phyloP scores from a whole-genome alignment of 2,113 vertebrate genomes.

The Cyprinodon tularosa region DNA sequence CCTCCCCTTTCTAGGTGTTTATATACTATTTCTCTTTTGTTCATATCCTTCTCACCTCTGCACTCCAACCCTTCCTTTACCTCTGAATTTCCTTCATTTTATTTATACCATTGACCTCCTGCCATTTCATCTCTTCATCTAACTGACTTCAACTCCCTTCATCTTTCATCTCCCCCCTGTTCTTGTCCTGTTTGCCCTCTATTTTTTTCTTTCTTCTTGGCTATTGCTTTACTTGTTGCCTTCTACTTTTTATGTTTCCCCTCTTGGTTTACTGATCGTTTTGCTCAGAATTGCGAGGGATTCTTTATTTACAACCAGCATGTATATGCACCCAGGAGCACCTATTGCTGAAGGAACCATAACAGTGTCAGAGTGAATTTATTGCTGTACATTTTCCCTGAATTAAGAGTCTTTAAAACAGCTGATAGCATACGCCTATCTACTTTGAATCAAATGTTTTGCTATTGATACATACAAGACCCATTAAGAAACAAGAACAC shows the following conservation, averaged over 20 bases:
- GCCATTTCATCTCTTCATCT: slow-evolving; percentile 22
- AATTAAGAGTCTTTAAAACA: slow-evolving; percentile 63
- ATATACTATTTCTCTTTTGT: slow-evolving; percentile 33
- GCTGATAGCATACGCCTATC: slow-evolving; percentile 51
- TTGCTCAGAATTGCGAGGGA: slow-evolving; percentile 35
- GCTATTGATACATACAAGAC: slow-evolving; percentile 30
- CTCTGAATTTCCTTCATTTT: slow-evolving; percentile 22
- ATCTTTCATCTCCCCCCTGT: slow-evolving; percentile 30
- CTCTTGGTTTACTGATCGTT: slow-evolving; percentile 12
- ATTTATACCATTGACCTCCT: slow-evolving; percentile 21
- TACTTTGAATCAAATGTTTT: slow-evolving; percentile 50
- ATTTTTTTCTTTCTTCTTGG: slow-evolving; percentile 7
- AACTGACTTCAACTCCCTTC: slow-evolving; percentile 10
- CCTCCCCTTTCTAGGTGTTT: slow-evolving; percentile 28
- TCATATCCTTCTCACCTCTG: slow-evolving; percentile 24
- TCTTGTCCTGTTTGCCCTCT: slow-evolving; percentile 40
- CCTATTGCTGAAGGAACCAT: slow-evolving; percentile 31
- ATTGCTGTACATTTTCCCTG: slow-evolving; percentile 47
- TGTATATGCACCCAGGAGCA: slow-evolving; percentile 46
- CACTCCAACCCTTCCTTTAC: slow-evolving; percentile 30
- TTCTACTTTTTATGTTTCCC: neutral
- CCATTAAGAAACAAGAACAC: slow-evolving; percentile 5
- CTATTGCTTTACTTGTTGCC: slow-evolving; percentile 37
- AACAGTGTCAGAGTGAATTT: slow-evolving; percentile 61
- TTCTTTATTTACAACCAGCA: slow-evolving; percentile 62